Evolutionary conservation across 2,888 invertebrate species (phyloP).

Genomic region (Timandra comae): DNA sequence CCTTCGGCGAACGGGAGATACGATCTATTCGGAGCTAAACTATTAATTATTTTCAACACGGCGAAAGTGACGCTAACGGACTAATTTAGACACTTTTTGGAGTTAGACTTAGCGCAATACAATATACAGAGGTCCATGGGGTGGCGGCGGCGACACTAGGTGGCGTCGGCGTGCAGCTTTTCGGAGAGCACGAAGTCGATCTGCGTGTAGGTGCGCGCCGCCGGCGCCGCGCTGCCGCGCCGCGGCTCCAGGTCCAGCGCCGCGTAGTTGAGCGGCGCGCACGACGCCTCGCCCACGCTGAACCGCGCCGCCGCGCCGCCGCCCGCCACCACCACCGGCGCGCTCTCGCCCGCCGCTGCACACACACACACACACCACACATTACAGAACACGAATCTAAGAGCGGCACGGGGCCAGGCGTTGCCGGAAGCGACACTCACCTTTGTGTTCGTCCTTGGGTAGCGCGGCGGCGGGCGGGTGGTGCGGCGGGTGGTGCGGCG

Average conservation of each 20-base stretch:
- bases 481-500: constrained; percentile 28
- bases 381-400: constrained; percentile 5
- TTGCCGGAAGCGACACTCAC: constrained; percentile 20
- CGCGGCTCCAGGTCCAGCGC: constrained; percentile 63
- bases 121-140: constrained; percentile 13
- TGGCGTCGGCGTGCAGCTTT: constrained; percentile 38
- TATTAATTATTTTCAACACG: constrained; percentile 18
- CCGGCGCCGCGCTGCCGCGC: constrained; percentile 44
- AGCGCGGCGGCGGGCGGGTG: constrained; percentile 31
- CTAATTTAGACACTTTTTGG: constrained; percentile 27
- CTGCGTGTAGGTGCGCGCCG: constrained; percentile 83
- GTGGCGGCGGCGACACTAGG: constrained; percentile 18
- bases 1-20: constrained; percentile 7
- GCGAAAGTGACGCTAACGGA: constrained; percentile 21
- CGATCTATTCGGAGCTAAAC: constrained; percentile 26
- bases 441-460: constrained; percentile 38
- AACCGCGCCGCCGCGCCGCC: constrained; percentile 30
- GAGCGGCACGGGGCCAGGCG: too few relatives aligned
- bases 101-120: constrained; percentile 35
- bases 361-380: constrained; percentile 4
- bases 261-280: constrained; percentile 55
- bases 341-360: constrained; percentile 14
- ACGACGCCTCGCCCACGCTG: constrained; percentile 20
- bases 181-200: constrained; percentile 86
- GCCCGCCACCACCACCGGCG: constrained; percentile 27